Conservation (phyloP, 2,113 vertebrate genomes). For the Daphoenositta chrysoptera region DNA sequence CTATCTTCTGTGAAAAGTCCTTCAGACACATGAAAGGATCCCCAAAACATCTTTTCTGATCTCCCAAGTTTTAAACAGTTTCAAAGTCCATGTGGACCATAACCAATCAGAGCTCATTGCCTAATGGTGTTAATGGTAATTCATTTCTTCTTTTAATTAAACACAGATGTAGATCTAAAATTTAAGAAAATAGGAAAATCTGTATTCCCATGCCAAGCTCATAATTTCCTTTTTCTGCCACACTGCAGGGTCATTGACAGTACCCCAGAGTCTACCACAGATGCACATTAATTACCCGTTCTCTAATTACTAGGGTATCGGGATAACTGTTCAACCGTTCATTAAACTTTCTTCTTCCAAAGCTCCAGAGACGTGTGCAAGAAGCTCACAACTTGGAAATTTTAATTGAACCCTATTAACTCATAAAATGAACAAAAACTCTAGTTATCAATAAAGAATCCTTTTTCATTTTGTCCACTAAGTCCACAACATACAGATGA, state of each 20-base stretch:
- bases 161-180: constrained; percentile 73
- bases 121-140: constrained; percentile 70
- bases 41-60: background rate
- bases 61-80: constrained; percentile 44
- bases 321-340: constrained; percentile 68
- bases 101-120: constrained; percentile 54
- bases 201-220: constrained; percentile 66
- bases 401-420: constrained; percentile 77
- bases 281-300: constrained; percentile 77
- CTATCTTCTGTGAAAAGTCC: background rate
- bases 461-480: constrained; percentile 52
- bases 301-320: constrained; percentile 73
- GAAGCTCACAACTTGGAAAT: constrained; percentile 58
- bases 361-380: constrained; percentile 57
- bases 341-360: constrained; percentile 73
- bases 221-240: constrained; percentile 62
- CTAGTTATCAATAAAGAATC: constrained; percentile 62
- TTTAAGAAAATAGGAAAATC: constrained; percentile 69
- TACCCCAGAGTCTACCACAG: constrained; percentile 68
- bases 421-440: constrained; percentile 70
- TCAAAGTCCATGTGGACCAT: constrained; percentile 40
- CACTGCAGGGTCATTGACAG: constrained; percentile 66
- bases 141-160: constrained; percentile 77
- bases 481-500: background rate
- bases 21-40: background rate